phyloP scores from a whole-genome alignment of 2,113 vertebrate genomes.

The Anser brachyrhynchus region DNA sequence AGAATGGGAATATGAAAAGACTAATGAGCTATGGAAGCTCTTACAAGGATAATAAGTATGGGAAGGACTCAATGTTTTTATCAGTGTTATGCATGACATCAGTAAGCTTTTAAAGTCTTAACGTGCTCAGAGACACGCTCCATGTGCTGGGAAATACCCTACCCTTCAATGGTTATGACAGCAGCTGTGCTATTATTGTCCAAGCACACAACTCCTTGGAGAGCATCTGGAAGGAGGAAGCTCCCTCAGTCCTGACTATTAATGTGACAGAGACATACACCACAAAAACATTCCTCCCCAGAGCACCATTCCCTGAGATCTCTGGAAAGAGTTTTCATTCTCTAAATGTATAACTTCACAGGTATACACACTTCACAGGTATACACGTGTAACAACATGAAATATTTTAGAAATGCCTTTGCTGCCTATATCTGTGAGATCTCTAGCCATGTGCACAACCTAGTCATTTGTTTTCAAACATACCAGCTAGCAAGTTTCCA shows the following conservation, averaged over 20 bases:
- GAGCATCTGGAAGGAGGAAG: not conserved
- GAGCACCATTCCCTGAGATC: not conserved
- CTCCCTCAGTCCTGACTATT: not conserved
- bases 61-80: not conserved
- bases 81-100: not conserved
- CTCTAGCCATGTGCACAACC: not conserved
- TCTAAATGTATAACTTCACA: not conserved
- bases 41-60: not conserved
- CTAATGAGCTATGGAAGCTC: not conserved
- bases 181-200: not conserved
- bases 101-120: not conserved
- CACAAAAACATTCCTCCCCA: not conserved
- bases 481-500: not conserved
- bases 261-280: not conserved
- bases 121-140: not conserved
- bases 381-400: not conserved
- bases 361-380: not conserved
- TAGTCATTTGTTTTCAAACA: not conserved
- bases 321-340: not conserved
- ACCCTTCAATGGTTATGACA: not conserved
- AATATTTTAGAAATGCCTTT: not conserved
- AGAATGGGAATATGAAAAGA: not conserved
- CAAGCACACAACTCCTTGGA: not conserved
- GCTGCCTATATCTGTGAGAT: not conserved
- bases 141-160: not conserved